These are phyloP conservation scores for Phoxinus phoxinus DNA, from an alignment of 2,113 vertebrate genomes.

Conservation along the genomic window DNA sequence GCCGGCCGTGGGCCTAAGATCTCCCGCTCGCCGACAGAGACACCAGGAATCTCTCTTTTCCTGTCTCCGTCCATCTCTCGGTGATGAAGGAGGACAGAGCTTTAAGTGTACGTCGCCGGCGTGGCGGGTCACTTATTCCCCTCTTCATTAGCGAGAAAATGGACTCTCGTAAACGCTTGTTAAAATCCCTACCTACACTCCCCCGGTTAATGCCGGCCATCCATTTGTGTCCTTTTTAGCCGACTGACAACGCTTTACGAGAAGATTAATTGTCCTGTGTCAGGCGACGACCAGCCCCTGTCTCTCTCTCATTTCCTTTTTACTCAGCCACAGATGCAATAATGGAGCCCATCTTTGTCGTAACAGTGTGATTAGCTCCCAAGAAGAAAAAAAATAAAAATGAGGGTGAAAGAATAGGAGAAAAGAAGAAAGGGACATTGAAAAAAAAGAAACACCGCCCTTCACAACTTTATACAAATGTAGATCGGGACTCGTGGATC, in stretches of 20 bases:
- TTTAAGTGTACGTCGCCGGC: conserved; percentile 96
- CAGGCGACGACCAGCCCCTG: conserved; percentile 96
- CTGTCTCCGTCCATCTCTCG: conserved; percentile 69
- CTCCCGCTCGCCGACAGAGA: conserved; percentile 54
- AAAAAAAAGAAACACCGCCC: conserved; percentile 53
- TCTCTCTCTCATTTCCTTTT: conserved; percentile 99
- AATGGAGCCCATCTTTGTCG: conserved; percentile 98
- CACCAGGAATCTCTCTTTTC: conserved; percentile 47
- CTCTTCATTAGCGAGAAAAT: conserved; percentile 99
- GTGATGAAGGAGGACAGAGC: conserved; percentile 85
- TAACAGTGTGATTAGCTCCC: conserved; percentile 91
- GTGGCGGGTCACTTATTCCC: conserved; percentile 96
- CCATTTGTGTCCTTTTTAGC: conserved; percentile 99
- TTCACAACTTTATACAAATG: conserved; percentile 68
- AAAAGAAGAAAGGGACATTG: conserved; percentile 29
- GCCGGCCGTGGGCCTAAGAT: conserved; percentile 76
- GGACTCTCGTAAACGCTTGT: conserved; percentile 99
- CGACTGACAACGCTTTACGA: conserved; percentile 96
- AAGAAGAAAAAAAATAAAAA: conserved; percentile 56
- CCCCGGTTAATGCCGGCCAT: conserved; percentile 98
- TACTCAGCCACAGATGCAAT: conserved; percentile 94
- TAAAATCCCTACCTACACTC: conserved; percentile 99
- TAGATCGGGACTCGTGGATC: conserved; percentile 72
- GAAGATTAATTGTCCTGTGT: conserved; percentile 99
- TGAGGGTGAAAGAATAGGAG: conserved; percentile 54